These are phyloP conservation scores for Spilogale gracilis DNA, from an alignment of 2,113 vertebrate species.

Conservation along the genomic window DNA sequence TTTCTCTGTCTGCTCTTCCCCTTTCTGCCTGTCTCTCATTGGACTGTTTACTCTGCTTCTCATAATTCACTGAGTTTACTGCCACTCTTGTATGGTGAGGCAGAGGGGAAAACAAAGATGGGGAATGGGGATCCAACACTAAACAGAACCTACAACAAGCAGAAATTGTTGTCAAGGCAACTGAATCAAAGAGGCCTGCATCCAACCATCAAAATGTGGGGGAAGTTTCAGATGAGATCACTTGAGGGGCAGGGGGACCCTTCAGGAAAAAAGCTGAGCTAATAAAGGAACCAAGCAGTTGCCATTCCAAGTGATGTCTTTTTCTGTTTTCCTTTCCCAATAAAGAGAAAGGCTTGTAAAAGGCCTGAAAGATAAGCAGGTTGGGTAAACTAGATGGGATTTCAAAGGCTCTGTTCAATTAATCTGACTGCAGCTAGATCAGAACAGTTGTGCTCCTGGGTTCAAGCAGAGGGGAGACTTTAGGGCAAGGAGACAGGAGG, in stretches of 20 bases:
- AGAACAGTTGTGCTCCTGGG: background rate
- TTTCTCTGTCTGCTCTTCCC: background rate
- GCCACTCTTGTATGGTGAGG: background rate
- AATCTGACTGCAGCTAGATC: background rate
- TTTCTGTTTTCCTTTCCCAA: slow-evolving; percentile 39
- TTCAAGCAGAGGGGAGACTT: slow-evolving; percentile 41
- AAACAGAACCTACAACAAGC: slow-evolving; percentile 6
- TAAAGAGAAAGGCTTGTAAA: background rate
- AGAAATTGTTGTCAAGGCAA: slow-evolving; percentile 85
- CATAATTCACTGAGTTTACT: background rate
- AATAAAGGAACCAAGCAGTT: slow-evolving; percentile 43
- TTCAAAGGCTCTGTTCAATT: slow-evolving; percentile 27
- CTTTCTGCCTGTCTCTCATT: background rate
- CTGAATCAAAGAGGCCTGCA: background rate
- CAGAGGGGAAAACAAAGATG: slow-evolving; percentile 49
- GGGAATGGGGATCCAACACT: slow-evolving; percentile 24
- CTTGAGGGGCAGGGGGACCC: slow-evolving; percentile 42
- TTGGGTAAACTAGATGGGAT: background rate
- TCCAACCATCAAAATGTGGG: slow-evolving; percentile 25
- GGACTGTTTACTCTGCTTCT: background rate
- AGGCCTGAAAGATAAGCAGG: background rate
- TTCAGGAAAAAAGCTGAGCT: slow-evolving; percentile 42
- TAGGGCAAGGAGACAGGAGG: background rate
- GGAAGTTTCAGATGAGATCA: slow-evolving; percentile 62
- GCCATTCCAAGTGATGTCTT: background rate